Evolutionary conservation across 2,888 invertebrate genomes (phyloP), one percentile per base, ranked within the genome.

Genomic region (Trissoscelio sp.): DNA sequence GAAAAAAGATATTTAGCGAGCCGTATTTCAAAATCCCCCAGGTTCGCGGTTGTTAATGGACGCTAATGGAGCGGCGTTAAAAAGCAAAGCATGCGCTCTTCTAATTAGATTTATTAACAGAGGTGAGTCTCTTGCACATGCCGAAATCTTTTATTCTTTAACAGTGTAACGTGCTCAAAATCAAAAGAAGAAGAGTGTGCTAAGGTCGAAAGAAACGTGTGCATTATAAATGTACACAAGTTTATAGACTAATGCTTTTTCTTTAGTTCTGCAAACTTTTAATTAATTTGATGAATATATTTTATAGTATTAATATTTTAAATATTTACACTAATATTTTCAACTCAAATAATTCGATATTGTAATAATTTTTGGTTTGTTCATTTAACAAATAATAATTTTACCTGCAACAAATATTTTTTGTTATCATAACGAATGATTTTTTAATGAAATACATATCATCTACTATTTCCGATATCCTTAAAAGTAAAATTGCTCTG

Each of bases 31-130:
- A 74, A 74, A 74, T 64, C n/a, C 24, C 9, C 53, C 22, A 2
- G 3, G 4, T 34, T 62, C 34, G 31, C 22, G 31, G 42, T 31
- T 12, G 62, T 64, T 64, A 64, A 74, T 64, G 18, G 22, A 44
- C 55, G 46, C 64, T 73, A 73, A 73, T 62, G 73, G 22, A 37
- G 53, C 44, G 62, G 73, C 57, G 37, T 57, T 11, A 20, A 53
- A 46, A 46, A 74, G 64, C 64, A 74, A 74, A 55, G 55, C 53
- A 20, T 20, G 55, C 39, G 39, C 20, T 64, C 64, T 14, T 44
- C 37, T 57, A 74, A 64, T 74, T 74, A 74, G 37, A 74, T 64
- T 74, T 64, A 64, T 64, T 64, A 64, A 57, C 64, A 28, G 20
- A 31, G 9, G 24, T 14, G 55, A 22, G 9, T 0, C 22, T 51